Evolutionary conservation across 2,797 vertebrate genomes (phyloP), one percentile per base, ranked within the genome.

Genomic region (Fundulus diaphanus): DNA sequence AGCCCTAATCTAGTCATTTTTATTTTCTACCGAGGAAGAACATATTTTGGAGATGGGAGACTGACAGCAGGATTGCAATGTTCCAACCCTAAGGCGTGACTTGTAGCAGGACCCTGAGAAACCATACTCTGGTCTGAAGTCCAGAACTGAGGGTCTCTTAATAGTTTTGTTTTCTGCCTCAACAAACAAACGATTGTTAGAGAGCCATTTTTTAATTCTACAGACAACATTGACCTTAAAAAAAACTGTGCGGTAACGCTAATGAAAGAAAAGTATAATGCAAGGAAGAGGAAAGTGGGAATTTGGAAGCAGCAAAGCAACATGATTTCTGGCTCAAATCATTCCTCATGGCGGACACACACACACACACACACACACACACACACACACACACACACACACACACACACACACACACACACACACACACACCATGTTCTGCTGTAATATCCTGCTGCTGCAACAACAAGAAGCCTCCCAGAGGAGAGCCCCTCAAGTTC

Each of bases 361-460:
- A n/a, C n/a, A n/a, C 42, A 44, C 42, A 44, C 42, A 44, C 0
- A 44, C 12, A 49, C 56, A 73, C 54, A 56, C 66, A 33, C 48
- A 44, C 70, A 69, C 59, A 37, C 33, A 40, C 52, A 31, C 72
- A 68, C 15, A 29, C 54, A 9, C 56, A 29, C 78, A 66, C 76
- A 49, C 77, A 76, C 65, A 65, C 74, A 76, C 75, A 76, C 67
- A 1, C 42, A 75, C 31, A 48, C 80, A 57, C 11, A 68, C 42
- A 79, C 73, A 65, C 48, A 82, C 70, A 78, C 82, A 86, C 81
- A 85, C 87, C 70, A 40, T 73, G 83, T 86, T 88, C 79, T 84
- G 82, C 77, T 89, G 85, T 73, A 79, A 93, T 91, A 92, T 92
- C 90, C 92, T 91, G 89, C 89, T 90, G 82, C 85, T 40, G 35